phyloP scores from a whole-genome alignment of 2,113 vertebrate species.

The Semicossyphus pulcher region DNA sequence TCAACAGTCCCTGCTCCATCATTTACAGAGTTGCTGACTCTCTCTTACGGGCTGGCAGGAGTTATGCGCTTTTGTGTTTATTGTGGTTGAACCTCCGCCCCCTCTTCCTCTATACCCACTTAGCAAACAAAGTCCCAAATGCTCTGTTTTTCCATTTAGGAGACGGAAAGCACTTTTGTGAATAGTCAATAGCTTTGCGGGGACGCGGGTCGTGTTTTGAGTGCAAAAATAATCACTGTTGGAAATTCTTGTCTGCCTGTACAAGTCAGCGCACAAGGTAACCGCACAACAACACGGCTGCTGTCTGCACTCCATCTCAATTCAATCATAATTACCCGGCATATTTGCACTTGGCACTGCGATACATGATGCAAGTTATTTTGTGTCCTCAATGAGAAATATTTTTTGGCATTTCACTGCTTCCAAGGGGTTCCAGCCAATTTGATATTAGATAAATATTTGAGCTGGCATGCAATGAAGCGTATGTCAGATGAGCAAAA shows the following conservation, averaged over 20 bases:
- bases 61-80: conserved; percentile 43
- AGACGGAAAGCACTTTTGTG: conserved; percentile 49
- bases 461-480: conserved; percentile 84
- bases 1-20: conserved; percentile 27
- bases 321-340: conserved; percentile 64
- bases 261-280: conserved; percentile 46
- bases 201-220: conserved; percentile 51
- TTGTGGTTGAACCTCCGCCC: conserved; percentile 40
- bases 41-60: conserved; percentile 18
- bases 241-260: conserved; percentile 40
- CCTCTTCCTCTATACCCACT: conserved; percentile 32
- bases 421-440: conserved; percentile 81
- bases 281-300: conserved; percentile 44
- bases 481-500: conserved; percentile 84
- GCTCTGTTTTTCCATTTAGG: conserved; percentile 59
- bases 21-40: conserved; percentile 52
- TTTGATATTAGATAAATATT: conserved; percentile 89
- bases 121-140: conserved; percentile 53
- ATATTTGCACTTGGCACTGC: conserved; percentile 68
- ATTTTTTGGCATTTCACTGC: conserved; percentile 65
- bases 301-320: conserved; percentile 55
- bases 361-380: conserved; percentile 63
- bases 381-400: conserved; percentile 69
- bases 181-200: conserved; percentile 61
- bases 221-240: conserved; percentile 57